Conservation (phyloP, 2,888 invertebrate genomes). For the Hypomecis punctinalis region DNA sequence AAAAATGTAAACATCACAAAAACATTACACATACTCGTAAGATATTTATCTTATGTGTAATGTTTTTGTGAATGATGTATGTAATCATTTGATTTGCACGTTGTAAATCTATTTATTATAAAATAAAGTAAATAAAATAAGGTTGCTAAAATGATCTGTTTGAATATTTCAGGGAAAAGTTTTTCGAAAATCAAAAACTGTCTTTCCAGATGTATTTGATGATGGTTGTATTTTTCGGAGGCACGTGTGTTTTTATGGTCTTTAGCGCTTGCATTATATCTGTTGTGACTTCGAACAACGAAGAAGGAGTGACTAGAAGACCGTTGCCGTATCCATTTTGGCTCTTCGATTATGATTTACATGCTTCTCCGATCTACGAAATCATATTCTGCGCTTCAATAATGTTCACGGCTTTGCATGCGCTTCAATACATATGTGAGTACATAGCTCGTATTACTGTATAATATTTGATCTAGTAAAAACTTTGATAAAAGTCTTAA, state of each 20-base stretch:
- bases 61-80: too few species aligned
- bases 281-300: not conserved
- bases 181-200: slow-evolving; percentile 29
- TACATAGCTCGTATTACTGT: too few species aligned
- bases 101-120: too few species aligned
- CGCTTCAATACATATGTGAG: too few species aligned
- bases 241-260: slow-evolving; percentile 16
- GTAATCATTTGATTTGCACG: too few species aligned
- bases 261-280: slow-evolving; percentile 9
- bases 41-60: too few species aligned
- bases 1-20: too few species aligned
- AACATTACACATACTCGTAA: too few species aligned
- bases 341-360: slow-evolving; percentile 17
- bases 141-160: too few species aligned
- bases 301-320: not conserved
- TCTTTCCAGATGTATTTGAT: slow-evolving; percentile 27
- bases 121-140: too few species aligned
- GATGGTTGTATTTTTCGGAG: slow-evolving; percentile 11
- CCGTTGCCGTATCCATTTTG: slow-evolving; percentile 32
- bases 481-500: too few species aligned
- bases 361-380: slow-evolving; percentile 21
- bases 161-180: slow-evolving; percentile 25
- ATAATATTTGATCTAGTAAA: too few species aligned
- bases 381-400: slow-evolving; percentile 11
- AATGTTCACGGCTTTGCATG: not conserved